phyloP scores from a whole-genome alignment of 2,113 vertebrate species.

The Paralichthys olivaceus region DNA sequence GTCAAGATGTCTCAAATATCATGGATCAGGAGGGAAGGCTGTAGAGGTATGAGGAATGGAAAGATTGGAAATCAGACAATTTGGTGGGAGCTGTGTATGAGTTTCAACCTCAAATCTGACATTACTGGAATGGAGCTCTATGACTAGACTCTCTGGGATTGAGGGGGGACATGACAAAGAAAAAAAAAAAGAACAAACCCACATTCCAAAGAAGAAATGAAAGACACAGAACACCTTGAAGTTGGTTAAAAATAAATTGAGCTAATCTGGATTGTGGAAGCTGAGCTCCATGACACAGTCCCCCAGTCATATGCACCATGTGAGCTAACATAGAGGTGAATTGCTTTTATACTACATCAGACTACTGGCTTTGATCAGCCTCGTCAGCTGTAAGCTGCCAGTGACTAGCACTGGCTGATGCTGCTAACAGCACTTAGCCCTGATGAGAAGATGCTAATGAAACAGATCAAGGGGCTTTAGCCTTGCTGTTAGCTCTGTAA shows the following conservation, averaged over 20 bases:
- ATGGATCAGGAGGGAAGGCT: background rate
- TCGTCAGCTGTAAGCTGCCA: conserved; percentile 45
- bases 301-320: background rate
- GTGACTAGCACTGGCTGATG: conserved; percentile 57
- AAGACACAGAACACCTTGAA: background rate
- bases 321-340: conserved; percentile 41
- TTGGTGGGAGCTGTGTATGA: too few relatives aligned
- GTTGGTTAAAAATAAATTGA: background rate
- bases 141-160: background rate
- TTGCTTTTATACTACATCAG: conserved; percentile 44
- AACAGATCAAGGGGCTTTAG: conserved; percentile 68
- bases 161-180: background rate
- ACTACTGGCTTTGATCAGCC: conserved; percentile 62
- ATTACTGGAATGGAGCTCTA: background rate
- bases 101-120: background rate
- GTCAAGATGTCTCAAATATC: background rate
- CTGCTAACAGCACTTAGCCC: conserved; percentile 61
- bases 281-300: background rate
- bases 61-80: background rate
- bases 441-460: conserved; percentile 68
- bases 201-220: background rate
- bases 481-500: conserved; percentile 45
- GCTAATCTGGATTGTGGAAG: conserved; percentile 3
- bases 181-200: background rate
- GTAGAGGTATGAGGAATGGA: background rate